These are phyloP conservation scores for Schizopygopsis pylzovi DNA, from an alignment of 2,797 vertebrate genomes.

Conservation along the genomic window DNA sequence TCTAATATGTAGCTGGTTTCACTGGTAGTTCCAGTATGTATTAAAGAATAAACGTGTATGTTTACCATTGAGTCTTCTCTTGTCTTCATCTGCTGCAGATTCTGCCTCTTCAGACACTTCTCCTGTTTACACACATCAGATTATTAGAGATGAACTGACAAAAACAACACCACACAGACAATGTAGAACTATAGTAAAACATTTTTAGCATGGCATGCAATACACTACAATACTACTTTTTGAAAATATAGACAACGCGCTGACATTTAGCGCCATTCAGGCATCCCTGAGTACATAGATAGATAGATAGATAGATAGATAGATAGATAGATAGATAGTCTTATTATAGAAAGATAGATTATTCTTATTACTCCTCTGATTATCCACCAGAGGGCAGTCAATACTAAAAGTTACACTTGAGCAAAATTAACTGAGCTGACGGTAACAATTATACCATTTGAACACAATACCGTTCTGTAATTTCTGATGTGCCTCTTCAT, in stretches of 20 bases:
- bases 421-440: neutral
- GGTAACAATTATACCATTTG: too few species aligned
- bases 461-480: conserved; percentile 82
- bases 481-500: conserved; percentile 23
- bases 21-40: neutral
- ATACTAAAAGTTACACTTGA: neutral
- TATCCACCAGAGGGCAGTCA: conserved; percentile 33
- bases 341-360: too few species aligned
- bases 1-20: neutral
- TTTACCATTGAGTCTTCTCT: conserved; percentile 69
- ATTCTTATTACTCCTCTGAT: neutral
- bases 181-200: neutral
- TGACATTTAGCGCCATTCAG: neutral
- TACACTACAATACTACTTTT: neutral
- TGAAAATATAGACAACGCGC: neutral
- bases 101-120: conserved; percentile 72
- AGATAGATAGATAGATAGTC: neutral
- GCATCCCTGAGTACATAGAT: neutral
- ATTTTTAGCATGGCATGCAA: neutral
- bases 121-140: conserved; percentile 64
- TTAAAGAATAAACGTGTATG: neutral
- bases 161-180: neutral
- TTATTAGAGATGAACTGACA: neutral
- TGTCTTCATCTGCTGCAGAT: conserved; percentile 68
- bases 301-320: neutral